Base-by-base conservation (phyloP, 2,113 vertebrate species). In the Zosterops japonicus region DNA sequence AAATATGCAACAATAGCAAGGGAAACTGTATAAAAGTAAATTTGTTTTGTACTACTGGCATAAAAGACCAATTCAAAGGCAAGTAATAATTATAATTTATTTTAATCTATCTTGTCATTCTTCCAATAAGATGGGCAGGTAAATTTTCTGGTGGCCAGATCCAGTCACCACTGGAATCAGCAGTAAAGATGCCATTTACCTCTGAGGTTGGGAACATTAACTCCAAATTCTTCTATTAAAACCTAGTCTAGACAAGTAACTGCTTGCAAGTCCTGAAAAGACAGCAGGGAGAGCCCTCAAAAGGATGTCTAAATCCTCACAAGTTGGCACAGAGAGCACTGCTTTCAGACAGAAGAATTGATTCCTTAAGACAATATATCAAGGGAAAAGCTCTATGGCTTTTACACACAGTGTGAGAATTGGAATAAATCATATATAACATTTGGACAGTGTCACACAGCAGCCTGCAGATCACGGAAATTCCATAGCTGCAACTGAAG, bases 241-340 rank as follows among this genome's bases (percentile, higher is more conserved):
- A 89, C 56, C 52, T 56, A 56, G 90, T 96, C 87, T 93, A 96
- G 93, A 93, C 90, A 88, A 63, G 60, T 67, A 86, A 88, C 82
- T 90, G 74, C 55, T 65, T 87, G 27, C 23, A 88, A 57, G 39
- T n/a, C 60, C 29, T 11, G 10, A 93, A 65, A 29, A 79, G 70
- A 33, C 33, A 74, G 55, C 67, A 70, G 39, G 42, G 67, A 95
- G 46, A 64, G 28, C 22, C 83, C 68, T 81, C 41, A 52, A 75
- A 70, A 74, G 25, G 74, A 81, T 94, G 47, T 27, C 64, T 70
- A 63, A 63, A 76, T 49, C 35, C 20, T 28, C 63, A 47, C 19
- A 68, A 71, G 22, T 11, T 55, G 41, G 50, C 56, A 57, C 41
- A 82, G 53, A 83, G 25, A 49, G 8, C 60, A 55, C 33, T 7